Base-by-base conservation (phyloP, 1,140 invertebrate genomes). In the Camponotus vicinus region DNA sequence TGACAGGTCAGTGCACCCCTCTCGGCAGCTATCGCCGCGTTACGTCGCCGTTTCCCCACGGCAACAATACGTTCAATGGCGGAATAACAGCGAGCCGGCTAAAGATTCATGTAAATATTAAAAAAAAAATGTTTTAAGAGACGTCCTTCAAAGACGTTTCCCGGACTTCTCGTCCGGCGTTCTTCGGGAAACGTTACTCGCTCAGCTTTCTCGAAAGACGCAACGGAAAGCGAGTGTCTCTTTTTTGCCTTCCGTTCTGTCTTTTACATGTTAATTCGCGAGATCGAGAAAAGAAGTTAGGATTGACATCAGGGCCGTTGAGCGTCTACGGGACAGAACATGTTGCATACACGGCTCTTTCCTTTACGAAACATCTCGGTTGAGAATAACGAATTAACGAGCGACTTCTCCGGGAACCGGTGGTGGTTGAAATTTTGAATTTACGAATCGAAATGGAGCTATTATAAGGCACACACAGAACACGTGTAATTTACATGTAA, bases 1-100 rank as follows among this genome's bases (percentile, higher is more conserved):
- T 87, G 88, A 89, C 91, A 92, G 91, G 91, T 92, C 88, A 92
- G 91, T 92, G 91, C 61, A 85, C 78, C 34, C 82, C 75, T 63
- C 63, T 45, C 32, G 40, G n/a, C 40, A 13, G 13, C 9, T 15
- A n/a, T 32, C 32, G 27, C 27, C 27, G 9, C 15, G 77, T 49
- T 59, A 42, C 9, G 5, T 9, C 9, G 32, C 37, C 7, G 32
- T 82, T 83, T 45, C 7, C 18, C 8, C 37, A 21, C 55, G 11
- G 37, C 37, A 2, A 63, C 27, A 18, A 57, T 27, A 27, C 32
- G 13, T 59, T 6, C 69, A 80, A 80, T 83, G 42, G 40, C 55
- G 63, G 57, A 75, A 63, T 80, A 55, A 70, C 45, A 21, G 11
- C 78, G 34, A 57, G 9, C n/a, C 76, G 3, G 40, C 21, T 7